Percentiles rank a stretch among this genome's conserved stretches.
Evolutionary conservation across 2,888 invertebrate genomes (phyloP).

Genomic region (Habrosyne pyritoides): DNA sequence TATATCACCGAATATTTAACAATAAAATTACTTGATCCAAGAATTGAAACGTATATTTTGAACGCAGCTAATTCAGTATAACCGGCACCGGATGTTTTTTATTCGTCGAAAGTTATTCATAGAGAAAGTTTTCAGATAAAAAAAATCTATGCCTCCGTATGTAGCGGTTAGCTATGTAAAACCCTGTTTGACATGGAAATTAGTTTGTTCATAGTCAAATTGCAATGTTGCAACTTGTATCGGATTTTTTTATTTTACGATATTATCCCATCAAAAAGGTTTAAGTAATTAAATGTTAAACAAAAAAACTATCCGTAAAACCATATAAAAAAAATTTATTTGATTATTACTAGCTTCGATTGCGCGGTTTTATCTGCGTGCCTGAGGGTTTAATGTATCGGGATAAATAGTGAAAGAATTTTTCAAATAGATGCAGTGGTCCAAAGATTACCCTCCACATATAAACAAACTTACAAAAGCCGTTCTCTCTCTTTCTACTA

Average conservation of each 20-base stretch:
- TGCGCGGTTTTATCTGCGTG: too few species aligned
- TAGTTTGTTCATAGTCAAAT: slow-evolving; percentile 6
- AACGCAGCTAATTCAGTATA: slow-evolving; percentile 66
- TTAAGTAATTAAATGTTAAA: too few species aligned
- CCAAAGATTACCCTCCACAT: too few species aligned
- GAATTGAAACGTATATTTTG: slow-evolving; percentile 58
- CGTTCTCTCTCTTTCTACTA: too few species aligned
- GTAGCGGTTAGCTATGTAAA: not conserved
- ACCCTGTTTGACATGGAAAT: slow-evolving; percentile 7
- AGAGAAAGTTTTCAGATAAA: slow-evolving; percentile 25
- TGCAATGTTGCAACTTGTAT: not conserved
- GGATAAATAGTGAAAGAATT: too few species aligned
- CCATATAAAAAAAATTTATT: too few species aligned
- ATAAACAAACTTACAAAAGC: too few species aligned
- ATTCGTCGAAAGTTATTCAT: slow-evolving; percentile 41
- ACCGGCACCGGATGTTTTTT: slow-evolving; percentile 39
- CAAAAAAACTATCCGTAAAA: too few species aligned
- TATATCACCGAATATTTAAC: not conserved
- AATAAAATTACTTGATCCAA: slow-evolving; percentile 30
- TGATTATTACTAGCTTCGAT: too few species aligned
- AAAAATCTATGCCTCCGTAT: slow-evolving; percentile 1
- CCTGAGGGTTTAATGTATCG: too few species aligned
- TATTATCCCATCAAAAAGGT: not conserved
- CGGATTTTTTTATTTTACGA: not conserved
- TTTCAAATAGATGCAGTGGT: too few species aligned